Percentiles rank a stretch among this genome's conserved stretches.
Evolutionary conservation across 1,140 invertebrate species (phyloP).

Genomic region (Cydia strobilella): DNA sequence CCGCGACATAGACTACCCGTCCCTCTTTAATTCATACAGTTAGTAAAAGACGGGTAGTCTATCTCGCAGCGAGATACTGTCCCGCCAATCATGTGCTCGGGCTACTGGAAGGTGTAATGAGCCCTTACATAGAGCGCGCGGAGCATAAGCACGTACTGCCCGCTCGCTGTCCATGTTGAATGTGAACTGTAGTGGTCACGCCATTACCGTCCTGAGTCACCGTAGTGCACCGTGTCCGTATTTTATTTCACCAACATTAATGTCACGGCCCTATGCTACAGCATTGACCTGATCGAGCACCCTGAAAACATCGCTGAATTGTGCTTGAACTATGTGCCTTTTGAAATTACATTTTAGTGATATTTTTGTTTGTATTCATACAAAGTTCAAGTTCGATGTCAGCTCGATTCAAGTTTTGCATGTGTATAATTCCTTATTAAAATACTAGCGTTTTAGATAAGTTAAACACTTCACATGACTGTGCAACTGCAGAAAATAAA

Average conservation of each 20-base stretch:
- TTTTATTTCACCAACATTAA: conserved; percentile 16
- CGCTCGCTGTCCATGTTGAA: conserved; percentile 55
- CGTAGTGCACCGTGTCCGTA: conserved; percentile 50
- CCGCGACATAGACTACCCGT: too few species aligned
- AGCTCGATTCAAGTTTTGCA: neutral
- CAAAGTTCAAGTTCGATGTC: conserved; percentile 6
- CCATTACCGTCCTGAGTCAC: neutral
- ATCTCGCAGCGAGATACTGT: too few species aligned
- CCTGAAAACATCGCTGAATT: conserved; percentile 24
- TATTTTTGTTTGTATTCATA: neutral
- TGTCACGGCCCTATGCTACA: conserved; percentile 22
- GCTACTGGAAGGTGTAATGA: too few species aligned
- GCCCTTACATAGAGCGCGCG: conserved; percentile 39
- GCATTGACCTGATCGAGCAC: conserved; percentile 9
- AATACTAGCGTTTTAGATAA: conserved; percentile 2
- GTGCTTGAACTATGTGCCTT: conserved; percentile 14
- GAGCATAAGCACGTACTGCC: conserved; percentile 46
- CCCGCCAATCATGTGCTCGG: too few species aligned
- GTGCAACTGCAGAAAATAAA: neutral
- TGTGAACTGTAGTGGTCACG: conserved; percentile 69
- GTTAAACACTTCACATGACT: neutral
- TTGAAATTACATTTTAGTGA: neutral
- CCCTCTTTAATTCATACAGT: too few species aligned
- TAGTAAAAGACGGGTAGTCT: too few species aligned
- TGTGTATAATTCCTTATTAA: neutral